Percentiles rank a stretch among this genome's conserved stretches.
These are phyloP conservation scores for Clarias macrocephalus DNA, from an alignment of 2,113 vertebrate species.

Conservation along the genomic window DNA sequence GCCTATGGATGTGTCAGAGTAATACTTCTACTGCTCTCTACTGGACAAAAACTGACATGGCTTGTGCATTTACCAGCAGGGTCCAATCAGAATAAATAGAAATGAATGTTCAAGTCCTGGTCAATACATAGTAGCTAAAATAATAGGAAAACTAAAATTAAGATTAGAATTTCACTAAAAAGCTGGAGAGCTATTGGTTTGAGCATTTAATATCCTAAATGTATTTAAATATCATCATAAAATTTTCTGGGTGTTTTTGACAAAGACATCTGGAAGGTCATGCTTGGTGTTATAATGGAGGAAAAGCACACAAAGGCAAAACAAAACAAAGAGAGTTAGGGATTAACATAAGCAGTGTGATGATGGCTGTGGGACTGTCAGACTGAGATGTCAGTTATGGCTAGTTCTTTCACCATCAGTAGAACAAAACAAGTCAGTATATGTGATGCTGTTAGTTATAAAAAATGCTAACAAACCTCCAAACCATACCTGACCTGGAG, in stretches of 20 bases:
- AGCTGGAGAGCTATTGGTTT: background rate
- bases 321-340: slow-evolving; percentile 31
- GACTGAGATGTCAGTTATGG: slow-evolving; percentile 20
- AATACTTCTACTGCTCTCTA: slow-evolving; percentile 59
- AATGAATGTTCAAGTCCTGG: background rate
- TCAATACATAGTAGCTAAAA: background rate
- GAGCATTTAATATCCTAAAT: background rate
- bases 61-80: slow-evolving; percentile 8
- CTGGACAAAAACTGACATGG: slow-evolving; percentile 41
- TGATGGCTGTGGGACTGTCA: slow-evolving; percentile 45
- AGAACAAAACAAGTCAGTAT: background rate
- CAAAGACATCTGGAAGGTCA: background rate
- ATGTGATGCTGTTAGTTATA: slow-evolving; percentile 27
- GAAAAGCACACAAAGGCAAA: slow-evolving; percentile 35
- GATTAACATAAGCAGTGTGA: slow-evolving; percentile 32
- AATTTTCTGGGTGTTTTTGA: background rate
- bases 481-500: slow-evolving; percentile 44
- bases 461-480: slow-evolving; percentile 31
- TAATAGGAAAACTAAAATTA: background rate
- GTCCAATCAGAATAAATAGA: background rate
- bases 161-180: background rate
- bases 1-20: background rate
- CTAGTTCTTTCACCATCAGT: background rate
- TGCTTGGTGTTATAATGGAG: slow-evolving; percentile 1
- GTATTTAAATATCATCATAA: background rate